Evolutionary conservation across 1,140 invertebrate species (phyloP), one percentile per base, ranked within the genome.

Genomic region (Pseudomyrmex dendroicus): DNA sequence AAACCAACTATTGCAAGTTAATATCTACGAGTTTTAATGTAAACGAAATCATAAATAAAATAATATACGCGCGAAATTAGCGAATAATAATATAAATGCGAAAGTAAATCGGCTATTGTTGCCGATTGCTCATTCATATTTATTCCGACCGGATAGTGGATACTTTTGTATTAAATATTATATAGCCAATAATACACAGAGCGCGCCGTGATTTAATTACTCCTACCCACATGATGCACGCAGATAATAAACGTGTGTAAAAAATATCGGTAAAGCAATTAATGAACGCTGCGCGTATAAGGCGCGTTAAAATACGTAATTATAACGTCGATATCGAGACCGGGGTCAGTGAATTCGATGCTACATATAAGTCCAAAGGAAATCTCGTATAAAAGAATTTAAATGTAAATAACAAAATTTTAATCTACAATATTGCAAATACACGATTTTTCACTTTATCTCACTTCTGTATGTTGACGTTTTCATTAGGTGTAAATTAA

Each of bases 251-350:
- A 25, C 20, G 20, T 48, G 44, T n/a, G 44, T 44, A 59, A 59
- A 72, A 80, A 72, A 48, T 80, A 72, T 80, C 46, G 76, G 54
- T 13, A 59, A 80, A 70, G 15, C 52, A 78, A 80, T 80, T 80
- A 72, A 72, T 54, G 13, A 12, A 59, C 20, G 44, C 64, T 35
- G 54, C 20, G 35, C 7, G 35, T 35, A 72, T 80, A 72, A 80
- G 76, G 44, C 44, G 17, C 76, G 44, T 80, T 78, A 70, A 78
- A 78, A 70, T 70, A 48, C 59, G 20, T 78, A 25, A 80, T 78
- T 59, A 68, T 68, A 56, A 78, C 25, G 48, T 70, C 5, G 12
- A 56, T 78, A 80, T 82, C 48, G 70, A 80, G 70, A 80, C 4
- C 35, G 22, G 25, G 20, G 12, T 0, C 35, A 50, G n/a, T 57